A percentile compares a stretch with the other conserved stretches of the same genome.
These are phyloP conservation scores for Nesidiocoris tenuis DNA, from an alignment of 2,888 invertebrate genomes.

Conservation along the genomic window DNA sequence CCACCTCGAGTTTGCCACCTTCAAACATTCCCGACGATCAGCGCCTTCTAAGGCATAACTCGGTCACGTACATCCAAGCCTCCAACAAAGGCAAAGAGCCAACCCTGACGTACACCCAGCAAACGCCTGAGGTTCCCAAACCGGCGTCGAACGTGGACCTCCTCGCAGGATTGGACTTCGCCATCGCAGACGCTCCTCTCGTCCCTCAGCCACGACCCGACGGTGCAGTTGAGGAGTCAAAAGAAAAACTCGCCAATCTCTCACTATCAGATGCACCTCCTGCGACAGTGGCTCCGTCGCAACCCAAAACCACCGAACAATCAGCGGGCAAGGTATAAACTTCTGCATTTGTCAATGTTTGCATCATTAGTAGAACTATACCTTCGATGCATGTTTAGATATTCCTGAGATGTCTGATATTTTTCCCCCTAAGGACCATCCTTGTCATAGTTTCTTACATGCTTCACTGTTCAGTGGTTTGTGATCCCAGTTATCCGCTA, in stretches of 20 bases:
- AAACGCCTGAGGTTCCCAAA: constrained; percentile 46
- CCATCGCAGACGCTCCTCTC: constrained; percentile 65
- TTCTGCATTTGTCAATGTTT: not conserved
- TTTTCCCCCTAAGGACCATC: too few species aligned
- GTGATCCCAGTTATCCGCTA: too few species aligned
- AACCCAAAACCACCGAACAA: constrained; percentile 1
- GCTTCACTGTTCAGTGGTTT: too few species aligned
- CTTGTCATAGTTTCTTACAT: too few species aligned
- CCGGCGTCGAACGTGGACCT: constrained; percentile 65
- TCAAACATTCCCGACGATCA: not conserved
- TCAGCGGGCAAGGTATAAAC: constrained; percentile 24
- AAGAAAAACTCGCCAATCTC: constrained; percentile 40
- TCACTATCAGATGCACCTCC: constrained; percentile 11
- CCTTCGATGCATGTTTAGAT: too few species aligned
- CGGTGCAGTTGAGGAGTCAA: constrained; percentile 14
- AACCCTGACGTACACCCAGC: constrained; percentile 51
- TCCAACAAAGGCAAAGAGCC: constrained; percentile 22
- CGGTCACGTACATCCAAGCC: constrained; percentile 55
- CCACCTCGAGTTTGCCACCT: not conserved
- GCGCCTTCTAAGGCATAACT: constrained; percentile 40
- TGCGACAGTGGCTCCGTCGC: not conserved
- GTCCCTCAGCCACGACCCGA: constrained; percentile 54
- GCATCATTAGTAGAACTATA: too few species aligned
- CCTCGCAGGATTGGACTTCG: constrained; percentile 73
- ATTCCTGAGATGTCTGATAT: too few species aligned